Conservation (phyloP, 1,140 invertebrate species). For the Agrilus planipennis region DNA sequence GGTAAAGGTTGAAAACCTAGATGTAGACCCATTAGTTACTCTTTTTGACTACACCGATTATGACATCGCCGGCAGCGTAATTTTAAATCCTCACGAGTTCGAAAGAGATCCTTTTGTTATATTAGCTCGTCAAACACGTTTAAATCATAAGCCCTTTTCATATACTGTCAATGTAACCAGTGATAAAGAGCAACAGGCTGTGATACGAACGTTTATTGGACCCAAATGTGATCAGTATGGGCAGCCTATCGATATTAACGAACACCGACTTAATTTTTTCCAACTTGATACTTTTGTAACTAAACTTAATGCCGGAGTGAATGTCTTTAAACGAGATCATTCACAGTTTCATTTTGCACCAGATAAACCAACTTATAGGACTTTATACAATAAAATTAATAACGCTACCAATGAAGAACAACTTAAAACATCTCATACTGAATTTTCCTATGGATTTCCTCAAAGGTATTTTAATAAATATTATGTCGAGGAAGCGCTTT, state of each 20-base stretch:
- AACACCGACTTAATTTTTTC: constrained; percentile 48
- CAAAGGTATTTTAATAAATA: background rate
- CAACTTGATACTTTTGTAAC: constrained; percentile 45
- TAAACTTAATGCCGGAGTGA: too few species aligned
- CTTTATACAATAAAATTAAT: constrained; percentile 6
- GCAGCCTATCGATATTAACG: constrained; percentile 33
- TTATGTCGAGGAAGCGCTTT: background rate
- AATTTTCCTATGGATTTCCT: background rate
- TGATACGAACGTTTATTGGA: constrained; percentile 54
- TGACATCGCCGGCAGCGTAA: constrained; percentile 52
- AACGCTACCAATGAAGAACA: constrained; percentile 9
- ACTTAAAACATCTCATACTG: background rate
- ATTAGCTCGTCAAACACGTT: constrained; percentile 34
- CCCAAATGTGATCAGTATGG: constrained; percentile 52
- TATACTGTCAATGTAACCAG: constrained; percentile 46
- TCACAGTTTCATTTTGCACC: too few species aligned
- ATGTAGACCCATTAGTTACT: constrained; percentile 51
- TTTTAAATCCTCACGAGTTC: constrained; percentile 26
- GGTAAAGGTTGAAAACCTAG: constrained; percentile 50
- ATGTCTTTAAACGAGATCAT: too few species aligned
- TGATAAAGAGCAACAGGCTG: constrained; percentile 39
- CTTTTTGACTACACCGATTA: constrained; percentile 59
- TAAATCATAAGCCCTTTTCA: constrained; percentile 52
- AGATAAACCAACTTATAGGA: constrained; percentile 28
- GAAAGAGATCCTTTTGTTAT: constrained; percentile 28